These are phyloP conservation scores for Labia minor DNA, from an alignment of 2,888 invertebrate genomes.

Conservation along the genomic window DNA sequence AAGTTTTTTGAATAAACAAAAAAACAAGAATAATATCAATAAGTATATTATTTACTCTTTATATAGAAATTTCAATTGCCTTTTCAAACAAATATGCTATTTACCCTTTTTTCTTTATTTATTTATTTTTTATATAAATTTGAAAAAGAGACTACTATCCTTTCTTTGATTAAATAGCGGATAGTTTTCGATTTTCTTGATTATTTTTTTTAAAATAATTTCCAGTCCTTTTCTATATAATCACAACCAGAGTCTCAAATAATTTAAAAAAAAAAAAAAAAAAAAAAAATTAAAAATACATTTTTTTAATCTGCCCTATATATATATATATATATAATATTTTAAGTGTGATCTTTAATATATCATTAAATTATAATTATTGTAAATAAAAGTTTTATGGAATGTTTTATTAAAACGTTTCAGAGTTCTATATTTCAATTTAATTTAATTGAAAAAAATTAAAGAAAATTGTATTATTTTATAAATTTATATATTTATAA, in stretches of 20 bases:
- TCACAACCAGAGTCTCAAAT: conserved; percentile 1
- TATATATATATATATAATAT: not conserved
- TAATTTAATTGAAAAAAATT: too few relatives aligned
- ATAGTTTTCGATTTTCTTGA: not conserved
- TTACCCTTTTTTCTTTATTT: not conserved
- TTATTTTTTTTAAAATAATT: too few relatives aligned
- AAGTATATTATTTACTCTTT: too few relatives aligned
- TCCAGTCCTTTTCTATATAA: not conserved
- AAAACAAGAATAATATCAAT: too few relatives aligned
- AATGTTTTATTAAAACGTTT: too few relatives aligned
- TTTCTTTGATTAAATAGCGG: too few relatives aligned
- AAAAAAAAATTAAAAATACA: not conserved
- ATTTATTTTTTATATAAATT: not conserved
- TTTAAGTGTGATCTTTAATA: not conserved
- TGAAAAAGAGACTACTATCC: not conserved
- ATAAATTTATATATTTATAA: too few relatives aligned
- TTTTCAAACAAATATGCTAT: not conserved
- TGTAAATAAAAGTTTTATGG: not conserved
- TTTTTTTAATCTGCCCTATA: not conserved
- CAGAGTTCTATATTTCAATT: too few relatives aligned
- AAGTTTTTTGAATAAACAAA: too few relatives aligned
- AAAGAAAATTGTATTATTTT: too few relatives aligned
- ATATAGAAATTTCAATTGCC: too few relatives aligned
- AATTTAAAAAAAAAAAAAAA: not conserved
- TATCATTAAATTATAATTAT: not conserved